Evolutionary conservation across 2,113 vertebrate genomes (phyloP).

Genomic region (Physeter macrocephalus): DNA sequence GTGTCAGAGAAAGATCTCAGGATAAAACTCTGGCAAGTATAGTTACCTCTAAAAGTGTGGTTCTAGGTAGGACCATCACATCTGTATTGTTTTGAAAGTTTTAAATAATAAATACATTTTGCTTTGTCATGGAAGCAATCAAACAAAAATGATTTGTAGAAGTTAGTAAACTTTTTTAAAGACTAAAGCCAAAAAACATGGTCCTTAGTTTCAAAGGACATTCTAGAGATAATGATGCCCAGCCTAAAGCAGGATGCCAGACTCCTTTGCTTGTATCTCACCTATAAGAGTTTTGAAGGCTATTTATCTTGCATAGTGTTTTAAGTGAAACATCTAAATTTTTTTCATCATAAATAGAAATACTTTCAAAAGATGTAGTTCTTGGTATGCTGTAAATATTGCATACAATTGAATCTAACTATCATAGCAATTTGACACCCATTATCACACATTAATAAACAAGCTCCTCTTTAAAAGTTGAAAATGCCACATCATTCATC

Average conservation of each 20-base stretch:
- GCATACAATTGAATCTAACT: not conserved
- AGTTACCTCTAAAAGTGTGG: not conserved
- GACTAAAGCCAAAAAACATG: not conserved
- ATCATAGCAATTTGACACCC: not conserved
- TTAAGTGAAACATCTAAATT: not conserved
- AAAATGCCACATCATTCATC: not conserved
- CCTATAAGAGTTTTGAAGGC: not conserved
- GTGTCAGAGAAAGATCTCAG: not conserved
- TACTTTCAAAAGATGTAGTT: not conserved
- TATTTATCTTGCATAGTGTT: not conserved
- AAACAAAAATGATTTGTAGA: constrained; percentile 9
- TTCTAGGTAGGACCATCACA: not conserved
- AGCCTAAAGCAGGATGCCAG: not conserved
- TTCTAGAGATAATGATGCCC: not conserved
- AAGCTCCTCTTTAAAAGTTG: not conserved
- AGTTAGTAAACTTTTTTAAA: not conserved
- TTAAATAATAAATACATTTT: not conserved
- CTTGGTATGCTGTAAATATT: not conserved
- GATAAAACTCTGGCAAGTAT: not conserved
- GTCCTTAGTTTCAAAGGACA: not conserved
- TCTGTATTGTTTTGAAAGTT: not conserved
- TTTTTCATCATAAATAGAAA: not conserved
- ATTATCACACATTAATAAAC: not conserved
- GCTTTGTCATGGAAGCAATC: not conserved
- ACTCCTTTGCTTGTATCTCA: not conserved